Evolutionary conservation across 2,888 invertebrate species (phyloP).

Genomic region (Andrena minutula): DNA sequence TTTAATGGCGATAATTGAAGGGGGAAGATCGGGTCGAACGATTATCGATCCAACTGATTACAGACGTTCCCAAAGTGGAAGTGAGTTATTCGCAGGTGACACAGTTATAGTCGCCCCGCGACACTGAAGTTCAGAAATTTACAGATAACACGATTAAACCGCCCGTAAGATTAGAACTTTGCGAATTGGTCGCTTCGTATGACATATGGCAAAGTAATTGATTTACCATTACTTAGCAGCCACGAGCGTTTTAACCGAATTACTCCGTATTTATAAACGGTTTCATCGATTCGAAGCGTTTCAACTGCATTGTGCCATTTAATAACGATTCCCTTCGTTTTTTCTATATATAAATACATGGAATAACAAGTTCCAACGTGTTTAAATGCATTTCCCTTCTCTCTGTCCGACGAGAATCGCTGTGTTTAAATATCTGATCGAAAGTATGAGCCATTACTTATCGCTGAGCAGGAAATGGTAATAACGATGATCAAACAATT

Average conservation of each 20-base stretch:
- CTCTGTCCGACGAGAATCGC: conserved; percentile 21
- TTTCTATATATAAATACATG: neutral
- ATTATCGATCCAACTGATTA: conserved; percentile 43
- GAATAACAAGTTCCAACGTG: neutral
- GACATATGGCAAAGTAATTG: conserved; percentile 35
- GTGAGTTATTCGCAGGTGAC: conserved; percentile 42
- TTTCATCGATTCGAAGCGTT: neutral
- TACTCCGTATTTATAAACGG: conserved; percentile 20
- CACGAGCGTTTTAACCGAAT: conserved; percentile 17
- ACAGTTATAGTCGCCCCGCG: conserved; percentile 39
- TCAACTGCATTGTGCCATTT: neutral
- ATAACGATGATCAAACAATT: conserved; percentile 60
- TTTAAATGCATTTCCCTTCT: conserved; percentile 6
- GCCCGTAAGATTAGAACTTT: conserved; percentile 53
- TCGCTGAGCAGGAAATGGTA: conserved; percentile 41
- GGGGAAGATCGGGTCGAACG: neutral
- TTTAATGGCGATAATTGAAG: neutral
- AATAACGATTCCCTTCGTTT: neutral
- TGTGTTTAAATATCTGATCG: conserved; percentile 26
- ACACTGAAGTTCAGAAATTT: conserved; percentile 48
- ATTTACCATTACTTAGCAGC: conserved; percentile 32
- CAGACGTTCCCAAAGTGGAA: conserved; percentile 33
- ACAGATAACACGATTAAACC: conserved; percentile 51
- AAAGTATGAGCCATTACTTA: conserved; percentile 31
- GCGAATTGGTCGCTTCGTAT: conserved; percentile 40